These are phyloP conservation scores for Drosophila setifemur DNA, from an alignment of 1,140 invertebrate genomes.

Conservation along the genomic window DNA sequence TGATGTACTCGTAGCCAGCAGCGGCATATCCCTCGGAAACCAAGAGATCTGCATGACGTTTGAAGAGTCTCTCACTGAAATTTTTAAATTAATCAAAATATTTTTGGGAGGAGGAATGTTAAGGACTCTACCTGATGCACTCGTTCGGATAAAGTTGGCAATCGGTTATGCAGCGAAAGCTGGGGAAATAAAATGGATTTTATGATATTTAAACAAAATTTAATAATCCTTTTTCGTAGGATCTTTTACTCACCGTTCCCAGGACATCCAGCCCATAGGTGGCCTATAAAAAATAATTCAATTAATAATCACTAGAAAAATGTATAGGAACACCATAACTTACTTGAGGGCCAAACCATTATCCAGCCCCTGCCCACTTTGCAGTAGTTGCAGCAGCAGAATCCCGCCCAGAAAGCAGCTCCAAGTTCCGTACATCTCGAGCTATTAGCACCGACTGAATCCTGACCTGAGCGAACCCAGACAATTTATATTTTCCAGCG, in stretches of 20 bases:
- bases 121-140: conserved; percentile 90
- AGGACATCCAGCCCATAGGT: conserved; percentile 95
- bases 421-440: conserved; percentile 32
- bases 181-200: conserved; percentile 2
- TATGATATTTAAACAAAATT: neutral
- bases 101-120: neutral
- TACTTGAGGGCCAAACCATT: conserved; percentile 88
- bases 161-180: conserved; percentile 95
- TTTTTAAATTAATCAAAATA: neutral
- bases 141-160: conserved; percentile 96
- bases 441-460: conserved; percentile 26
- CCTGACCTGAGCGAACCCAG: conserved; percentile 13
- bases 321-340: neutral
- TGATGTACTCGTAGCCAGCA: conserved; percentile 92
- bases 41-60: conserved; percentile 90
- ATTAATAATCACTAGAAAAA: neutral
- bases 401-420: conserved; percentile 9
- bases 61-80: conserved; percentile 90
- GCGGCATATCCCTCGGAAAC: conserved; percentile 90
- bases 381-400: conserved; percentile 40
- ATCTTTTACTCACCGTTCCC: conserved; percentile 86
- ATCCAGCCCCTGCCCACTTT: conserved; percentile 84
- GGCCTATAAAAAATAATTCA: conserved; percentile 84
- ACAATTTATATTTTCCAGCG: conserved; percentile 50
- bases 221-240: neutral